Evolutionary conservation across 2,888 invertebrate species (phyloP), one percentile per base, ranked within the genome.

Genomic region (Limnephilus auricula): DNA sequence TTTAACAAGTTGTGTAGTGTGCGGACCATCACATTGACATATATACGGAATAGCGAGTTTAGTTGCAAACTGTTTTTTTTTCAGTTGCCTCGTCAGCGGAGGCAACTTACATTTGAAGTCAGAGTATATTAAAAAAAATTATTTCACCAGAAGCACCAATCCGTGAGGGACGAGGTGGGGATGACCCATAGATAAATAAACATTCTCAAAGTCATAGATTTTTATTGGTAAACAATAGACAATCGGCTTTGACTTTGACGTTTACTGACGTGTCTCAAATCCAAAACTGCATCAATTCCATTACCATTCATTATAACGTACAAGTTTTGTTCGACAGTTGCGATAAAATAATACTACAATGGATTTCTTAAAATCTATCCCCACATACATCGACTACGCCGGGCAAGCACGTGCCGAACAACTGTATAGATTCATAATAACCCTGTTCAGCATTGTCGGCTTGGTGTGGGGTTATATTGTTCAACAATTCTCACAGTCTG

Each of bases 401-500:
- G 99, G 99, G 0, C 99, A 99, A 95, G 97, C 97, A 25, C 97
- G 97, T 94, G 99, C 99, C 1, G 99, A 99, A 95, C 98, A 97
- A 94, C 95, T 98, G 90, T 99, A 98, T 85, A 97, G 99, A 94
- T 97, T 98, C 25, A 99, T 99, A 90, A 98, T 99, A 92, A 97
- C 98, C 15, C 94, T 99, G 84, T 99, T 99, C 96, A 99, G 99
- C 92, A 98, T 97, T 93, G 98, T 99, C 90, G 99, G 99, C 13
- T 96, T 99, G 91, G 96, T 98, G 90, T 99, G 98, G 98, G 99
- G 99, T 79, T 99, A 98, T 94, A 97, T 98, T 89, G 98, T 99
- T 93, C 99, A 99, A 94, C 99, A 99, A 94, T 99, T 99, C 94
- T 99, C 99, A 0, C 98, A 99, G 94, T 99, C 99, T 1, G 98